phyloP scores from a whole-genome alignment of 1,140 invertebrate genomes.

The Apis mellifera region Amel_HAv3.1 CM009939.2:9787501-9788000 shows the following conservation, averaged over 20 bases:
- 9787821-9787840: not conserved
- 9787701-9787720: not conserved
- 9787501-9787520: too few species aligned
- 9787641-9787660: too few species aligned
- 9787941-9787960: not conserved
- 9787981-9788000: constrained; percentile 38
- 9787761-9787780: not conserved
- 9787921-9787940: not conserved
- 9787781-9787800: not conserved
- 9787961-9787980: not conserved
- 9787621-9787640: too few species aligned
- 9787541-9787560: not conserved
- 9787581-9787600: not conserved
- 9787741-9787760: too few species aligned
- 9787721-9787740: not conserved
- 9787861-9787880: not conserved
- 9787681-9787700: not conserved
- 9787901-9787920: not conserved
- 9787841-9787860: not conserved
- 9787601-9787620: not conserved
- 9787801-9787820: not conserved
- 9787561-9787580: not conserved
- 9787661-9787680: not conserved
- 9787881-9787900: not conserved
- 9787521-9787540: constrained; percentile 25